Evolutionary conservation across 2,888 invertebrate genomes (phyloP).

Genomic region (Napeogenes inachia): DNA sequence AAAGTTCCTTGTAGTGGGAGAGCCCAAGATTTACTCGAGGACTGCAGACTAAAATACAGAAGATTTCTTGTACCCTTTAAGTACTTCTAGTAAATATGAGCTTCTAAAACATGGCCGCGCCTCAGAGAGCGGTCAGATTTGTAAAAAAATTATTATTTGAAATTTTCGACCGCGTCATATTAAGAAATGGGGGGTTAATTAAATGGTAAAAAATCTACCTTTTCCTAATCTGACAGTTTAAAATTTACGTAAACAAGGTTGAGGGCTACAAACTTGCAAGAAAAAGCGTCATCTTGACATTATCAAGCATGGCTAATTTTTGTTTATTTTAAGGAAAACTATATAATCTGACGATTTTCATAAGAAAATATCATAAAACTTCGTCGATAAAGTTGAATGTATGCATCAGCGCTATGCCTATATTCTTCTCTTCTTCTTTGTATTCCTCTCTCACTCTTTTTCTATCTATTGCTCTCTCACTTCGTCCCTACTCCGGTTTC

Average conservation of each 20-base stretch:
- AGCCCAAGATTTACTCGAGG: too few species aligned
- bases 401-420: background rate
- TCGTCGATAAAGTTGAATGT: background rate
- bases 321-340: slow-evolving; percentile 14
- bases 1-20: too few species aligned
- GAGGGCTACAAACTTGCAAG: background rate
- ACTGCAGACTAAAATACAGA: too few species aligned
- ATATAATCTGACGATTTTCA: slow-evolving; percentile 11
- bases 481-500: too few species aligned
- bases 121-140: background rate
- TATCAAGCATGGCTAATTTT: slow-evolving; percentile 22
- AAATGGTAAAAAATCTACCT: slow-evolving; percentile 5
- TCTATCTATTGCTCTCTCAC: too few species aligned
- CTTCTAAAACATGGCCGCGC: background rate
- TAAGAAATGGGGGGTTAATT: slow-evolving; percentile 11
- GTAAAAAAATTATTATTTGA: slow-evolving; percentile 9
- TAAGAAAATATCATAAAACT: background rate
- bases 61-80: too few species aligned
- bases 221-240: too few species aligned
- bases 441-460: too few species aligned
- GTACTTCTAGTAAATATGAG: too few species aligned
- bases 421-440: too few species aligned
- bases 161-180: slow-evolving; percentile 21
- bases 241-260: background rate
- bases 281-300: slow-evolving; percentile 25